Evolutionary conservation across 2,113 vertebrate species (phyloP).

Genomic region (Pavo muticus): DNA sequence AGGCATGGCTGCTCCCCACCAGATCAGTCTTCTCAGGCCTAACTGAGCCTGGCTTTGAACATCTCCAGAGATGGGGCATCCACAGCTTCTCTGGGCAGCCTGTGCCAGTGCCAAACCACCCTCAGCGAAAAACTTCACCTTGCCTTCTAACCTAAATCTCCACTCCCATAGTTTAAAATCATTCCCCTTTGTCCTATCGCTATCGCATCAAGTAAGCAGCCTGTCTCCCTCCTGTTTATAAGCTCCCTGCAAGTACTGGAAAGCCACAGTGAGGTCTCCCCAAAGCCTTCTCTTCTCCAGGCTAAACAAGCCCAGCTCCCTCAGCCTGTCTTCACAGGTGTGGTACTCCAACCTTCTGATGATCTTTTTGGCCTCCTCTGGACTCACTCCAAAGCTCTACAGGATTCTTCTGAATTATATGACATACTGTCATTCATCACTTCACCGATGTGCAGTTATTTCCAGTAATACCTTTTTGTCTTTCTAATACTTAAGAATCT

Average conservation of each 20-base stretch:
- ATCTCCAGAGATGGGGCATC: not conserved
- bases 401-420: not conserved
- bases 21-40: not conserved
- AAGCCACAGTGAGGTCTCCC: not conserved
- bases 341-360: not conserved
- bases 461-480: not conserved
- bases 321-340: no score
- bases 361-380: not conserved
- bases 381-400: not conserved
- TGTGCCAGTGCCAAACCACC: no score
- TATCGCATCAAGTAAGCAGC: not conserved
- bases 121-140: no score
- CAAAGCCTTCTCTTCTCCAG: no score
- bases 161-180: no score
- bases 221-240: not conserved
- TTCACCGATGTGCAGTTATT: not conserved
- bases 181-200: no score
- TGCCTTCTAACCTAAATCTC: no score
- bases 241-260: not conserved
- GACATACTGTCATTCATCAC: not conserved
- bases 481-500: not conserved
- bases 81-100: no score
- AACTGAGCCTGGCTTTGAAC: not conserved
- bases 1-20: not conserved
- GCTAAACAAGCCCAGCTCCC: no score